Conservation (phyloP, 2,888 invertebrate species). For the Cheilosia urbana region DNA sequence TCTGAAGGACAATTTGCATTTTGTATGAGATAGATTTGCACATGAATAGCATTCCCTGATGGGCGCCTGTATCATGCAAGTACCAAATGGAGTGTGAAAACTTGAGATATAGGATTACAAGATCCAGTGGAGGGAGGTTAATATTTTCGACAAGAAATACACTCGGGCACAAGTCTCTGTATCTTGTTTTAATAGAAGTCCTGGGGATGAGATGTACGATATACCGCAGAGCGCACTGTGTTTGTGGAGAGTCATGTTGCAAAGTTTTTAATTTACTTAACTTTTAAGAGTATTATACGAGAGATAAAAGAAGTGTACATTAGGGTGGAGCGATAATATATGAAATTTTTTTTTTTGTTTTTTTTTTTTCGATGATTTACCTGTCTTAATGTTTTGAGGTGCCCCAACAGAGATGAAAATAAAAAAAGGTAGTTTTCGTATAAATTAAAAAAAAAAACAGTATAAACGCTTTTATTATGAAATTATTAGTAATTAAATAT, state of each 20-base stretch:
- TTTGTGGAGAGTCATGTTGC: not conserved
- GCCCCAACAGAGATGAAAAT: too few species aligned
- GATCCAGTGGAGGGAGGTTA: not conserved
- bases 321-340: too few species aligned
- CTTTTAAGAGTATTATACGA: too few species aligned
- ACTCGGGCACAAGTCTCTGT: not conserved
- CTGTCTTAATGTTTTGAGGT: too few species aligned
- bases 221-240: too few species aligned
- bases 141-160: not conserved
- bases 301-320: too few species aligned
- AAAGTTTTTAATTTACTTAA: conserved; percentile 2
- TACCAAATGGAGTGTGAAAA: conserved; percentile 42
- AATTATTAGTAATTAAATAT: too few species aligned
- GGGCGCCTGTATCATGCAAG: conserved; percentile 6
- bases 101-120: conserved; percentile 10
- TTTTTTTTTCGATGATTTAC: too few species aligned
- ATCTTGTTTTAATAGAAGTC: not conserved
- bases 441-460: too few species aligned
- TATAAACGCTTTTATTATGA: too few species aligned
- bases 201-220: not conserved
- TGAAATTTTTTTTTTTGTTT: too few species aligned
- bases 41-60: conserved; percentile 18
- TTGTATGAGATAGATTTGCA: conserved; percentile 36
- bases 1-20: conserved; percentile 21
- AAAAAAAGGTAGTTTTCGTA: too few species aligned